Evolutionary conservation across 2,888 invertebrate species (phyloP).

Genomic region (Anticlea derivata): DNA sequence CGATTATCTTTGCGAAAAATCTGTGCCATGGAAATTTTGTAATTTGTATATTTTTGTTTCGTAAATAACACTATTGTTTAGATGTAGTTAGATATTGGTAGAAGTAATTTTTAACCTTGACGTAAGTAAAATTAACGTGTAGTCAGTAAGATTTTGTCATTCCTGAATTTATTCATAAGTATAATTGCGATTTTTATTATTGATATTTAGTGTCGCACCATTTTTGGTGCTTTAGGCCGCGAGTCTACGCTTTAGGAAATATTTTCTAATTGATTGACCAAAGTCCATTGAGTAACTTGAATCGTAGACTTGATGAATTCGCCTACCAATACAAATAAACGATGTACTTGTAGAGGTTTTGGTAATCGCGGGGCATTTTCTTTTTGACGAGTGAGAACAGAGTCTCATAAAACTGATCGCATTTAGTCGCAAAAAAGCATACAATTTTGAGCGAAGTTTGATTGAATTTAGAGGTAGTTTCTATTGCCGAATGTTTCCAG

Average conservation of each 20-base stretch:
- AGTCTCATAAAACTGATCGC: too few species aligned
- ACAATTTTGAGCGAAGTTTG: not conserved
- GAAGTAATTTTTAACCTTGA: constrained; percentile 32
- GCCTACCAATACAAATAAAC: not conserved
- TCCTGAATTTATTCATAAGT: constrained; percentile 43
- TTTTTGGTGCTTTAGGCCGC: constrained; percentile 28
- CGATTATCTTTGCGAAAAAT: constrained; percentile 23
- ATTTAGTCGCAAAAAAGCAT: too few species aligned
- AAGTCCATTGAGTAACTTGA: not conserved
- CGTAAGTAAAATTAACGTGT: constrained; percentile 27
- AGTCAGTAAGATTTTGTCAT: constrained; percentile 47
- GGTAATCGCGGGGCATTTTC: not conserved
- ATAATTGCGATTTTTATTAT: constrained; percentile 29
- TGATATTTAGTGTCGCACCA: constrained; percentile 25
- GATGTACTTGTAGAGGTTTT: not conserved
- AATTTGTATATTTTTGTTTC: constrained; percentile 16
- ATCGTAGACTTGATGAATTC: not conserved
- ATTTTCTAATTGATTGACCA: constrained; percentile 3
- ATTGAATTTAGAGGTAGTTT: too few species aligned
- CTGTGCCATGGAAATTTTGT: constrained; percentile 30
- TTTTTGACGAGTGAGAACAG: not conserved
- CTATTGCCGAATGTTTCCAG: not conserved
- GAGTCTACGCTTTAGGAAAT: constrained; percentile 23
- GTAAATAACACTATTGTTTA: constrained; percentile 1
- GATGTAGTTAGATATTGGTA: constrained; percentile 29